These are phyloP conservation scores for Pseudomyrmex cubaensis DNA, from an alignment of 1,140 invertebrate genomes.

Conservation along the genomic window DNA sequence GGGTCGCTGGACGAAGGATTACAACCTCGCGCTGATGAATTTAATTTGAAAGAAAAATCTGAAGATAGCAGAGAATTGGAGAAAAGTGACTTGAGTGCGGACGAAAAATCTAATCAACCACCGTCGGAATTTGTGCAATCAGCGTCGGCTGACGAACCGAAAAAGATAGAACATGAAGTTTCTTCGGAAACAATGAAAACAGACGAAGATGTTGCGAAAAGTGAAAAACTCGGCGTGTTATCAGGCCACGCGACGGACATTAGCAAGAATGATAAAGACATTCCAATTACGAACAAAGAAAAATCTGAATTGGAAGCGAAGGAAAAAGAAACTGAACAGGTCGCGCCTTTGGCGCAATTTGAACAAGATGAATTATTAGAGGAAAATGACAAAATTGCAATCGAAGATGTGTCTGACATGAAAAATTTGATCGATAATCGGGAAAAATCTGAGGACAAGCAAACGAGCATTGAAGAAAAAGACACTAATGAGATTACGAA, in stretches of 20 bases:
- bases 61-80: not conserved
- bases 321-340: not conserved
- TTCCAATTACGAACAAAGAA: not conserved
- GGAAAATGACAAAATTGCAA: conserved; percentile 10
- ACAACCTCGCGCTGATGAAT: not conserved
- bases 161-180: not conserved
- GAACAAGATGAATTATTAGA: conserved; percentile 32
- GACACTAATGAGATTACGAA: not conserved
- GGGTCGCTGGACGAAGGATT: conserved; percentile 11
- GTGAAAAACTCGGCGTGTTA: not conserved
- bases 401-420: not conserved
- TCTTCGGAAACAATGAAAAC: not conserved
- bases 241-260: not conserved
- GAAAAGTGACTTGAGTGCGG: not conserved
- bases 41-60: not conserved
- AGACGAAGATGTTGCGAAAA: not conserved
- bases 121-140: conserved; percentile 11
- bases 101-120: not conserved
- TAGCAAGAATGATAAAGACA: conserved; percentile 1
- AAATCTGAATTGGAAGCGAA: conserved; percentile 4
- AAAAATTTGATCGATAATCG: not conserved
- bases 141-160: not conserved
- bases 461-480: not conserved
- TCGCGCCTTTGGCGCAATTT: conserved; percentile 35
- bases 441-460: not conserved